Conservation (phyloP, 2,888 invertebrate genomes). For the Diaperis boleti region DNA sequence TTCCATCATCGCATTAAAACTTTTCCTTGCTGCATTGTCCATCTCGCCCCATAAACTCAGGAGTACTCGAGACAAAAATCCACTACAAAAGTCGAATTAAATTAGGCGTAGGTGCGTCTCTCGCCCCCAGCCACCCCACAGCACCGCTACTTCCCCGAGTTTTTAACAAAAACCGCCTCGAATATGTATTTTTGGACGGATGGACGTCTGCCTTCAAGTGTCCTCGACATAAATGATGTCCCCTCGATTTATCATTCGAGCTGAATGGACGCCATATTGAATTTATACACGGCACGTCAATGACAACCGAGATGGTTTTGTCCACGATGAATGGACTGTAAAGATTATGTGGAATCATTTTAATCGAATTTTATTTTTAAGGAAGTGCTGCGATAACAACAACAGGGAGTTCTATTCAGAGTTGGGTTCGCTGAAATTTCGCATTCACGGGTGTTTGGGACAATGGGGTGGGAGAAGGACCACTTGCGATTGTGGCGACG, state of each 20-base stretch:
- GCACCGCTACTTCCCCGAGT: too few species aligned
- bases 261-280: constrained; percentile 57
- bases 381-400: constrained; percentile 15
- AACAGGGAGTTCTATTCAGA: neutral
- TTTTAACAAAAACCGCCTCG: constrained; percentile 34
- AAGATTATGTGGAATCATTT: constrained; percentile 52
- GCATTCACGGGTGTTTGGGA: too few species aligned
- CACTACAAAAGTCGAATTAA: constrained; percentile 44
- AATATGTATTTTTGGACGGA: constrained; percentile 35
- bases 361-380: constrained; percentile 49
- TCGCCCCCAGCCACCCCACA: constrained; percentile 7
- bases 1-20: neutral
- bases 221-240: constrained; percentile 53
- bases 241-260: constrained; percentile 56
- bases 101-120: constrained; percentile 41
- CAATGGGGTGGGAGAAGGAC: too few species aligned
- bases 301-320: constrained; percentile 56
- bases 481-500: too few species aligned
- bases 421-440: too few species aligned
- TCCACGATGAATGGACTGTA: constrained; percentile 52
- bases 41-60: neutral
- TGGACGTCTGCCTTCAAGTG: constrained; percentile 45
- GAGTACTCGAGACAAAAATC: constrained; percentile 30
- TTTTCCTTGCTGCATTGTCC: constrained; percentile 4
- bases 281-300: constrained; percentile 56